phyloP scores from a whole-genome alignment of 2,113 vertebrate genomes.

The Megaptera novaeangliae region DNA sequence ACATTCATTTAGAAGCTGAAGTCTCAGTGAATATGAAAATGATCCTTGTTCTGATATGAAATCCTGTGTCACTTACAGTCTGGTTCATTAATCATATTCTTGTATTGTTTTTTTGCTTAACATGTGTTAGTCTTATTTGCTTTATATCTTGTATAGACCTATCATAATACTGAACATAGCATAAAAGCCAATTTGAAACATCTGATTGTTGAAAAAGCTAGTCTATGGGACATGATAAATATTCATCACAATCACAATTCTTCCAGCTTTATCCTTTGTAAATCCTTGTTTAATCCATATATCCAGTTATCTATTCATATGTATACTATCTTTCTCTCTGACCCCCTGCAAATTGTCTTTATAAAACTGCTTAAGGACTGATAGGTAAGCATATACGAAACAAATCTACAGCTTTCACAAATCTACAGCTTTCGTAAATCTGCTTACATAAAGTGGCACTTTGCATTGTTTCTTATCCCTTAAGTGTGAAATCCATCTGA shows the following conservation, averaged over 20 bases:
- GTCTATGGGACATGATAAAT: slow-evolving; percentile 45
- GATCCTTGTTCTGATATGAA: slow-evolving; percentile 25
- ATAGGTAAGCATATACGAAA: not conserved
- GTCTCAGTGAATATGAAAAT: not conserved
- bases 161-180: not conserved
- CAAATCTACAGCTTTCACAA: not conserved
- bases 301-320: slow-evolving; percentile 46
- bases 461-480: slow-evolving; percentile 38
- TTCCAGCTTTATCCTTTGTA: slow-evolving; percentile 31
- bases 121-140: slow-evolving; percentile 24
- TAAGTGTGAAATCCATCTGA: slow-evolving; percentile 40
- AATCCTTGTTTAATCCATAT: slow-evolving; percentile 55
- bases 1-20: not conserved
- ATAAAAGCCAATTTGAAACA: slow-evolving; percentile 47
- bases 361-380: not conserved
- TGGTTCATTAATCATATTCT: slow-evolving; percentile 16
- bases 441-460: slow-evolving; percentile 28
- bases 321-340: not conserved
- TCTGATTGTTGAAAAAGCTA: slow-evolving; percentile 14
- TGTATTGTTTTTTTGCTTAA: slow-evolving; percentile 19
- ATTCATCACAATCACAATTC: slow-evolving; percentile 44
- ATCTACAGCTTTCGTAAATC: slow-evolving; percentile 38
- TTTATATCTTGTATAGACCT: not conserved
- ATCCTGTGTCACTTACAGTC: not conserved
- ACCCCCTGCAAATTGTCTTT: slow-evolving; percentile 37